These are phyloP conservation scores for Leucophenga maculata DNA, from an alignment of 2,888 invertebrate species.

Conservation along the genomic window DNA sequence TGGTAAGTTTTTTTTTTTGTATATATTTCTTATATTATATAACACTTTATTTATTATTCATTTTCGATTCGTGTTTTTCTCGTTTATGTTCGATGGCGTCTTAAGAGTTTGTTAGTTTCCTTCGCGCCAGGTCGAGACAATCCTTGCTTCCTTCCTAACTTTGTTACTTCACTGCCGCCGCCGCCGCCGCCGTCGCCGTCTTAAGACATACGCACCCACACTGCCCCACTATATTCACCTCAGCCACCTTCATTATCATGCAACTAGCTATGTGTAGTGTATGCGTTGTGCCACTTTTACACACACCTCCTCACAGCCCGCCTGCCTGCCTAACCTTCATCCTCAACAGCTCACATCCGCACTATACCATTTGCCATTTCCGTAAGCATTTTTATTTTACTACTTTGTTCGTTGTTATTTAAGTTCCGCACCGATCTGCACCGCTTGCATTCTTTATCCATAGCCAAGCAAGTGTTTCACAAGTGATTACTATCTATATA, in stretches of 20 bases:
- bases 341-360: conserved; percentile 6
- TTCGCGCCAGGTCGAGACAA: conserved; percentile 30
- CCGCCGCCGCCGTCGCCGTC: not conserved
- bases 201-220: not conserved
- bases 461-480: too few relatives aligned
- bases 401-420: conserved; percentile 9
- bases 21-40: conserved; percentile 65
- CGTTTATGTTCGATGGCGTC: conserved; percentile 43
- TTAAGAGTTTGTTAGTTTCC: conserved; percentile 60
- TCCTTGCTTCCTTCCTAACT: not conserved
- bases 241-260: not conserved
- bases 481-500: too few relatives aligned
- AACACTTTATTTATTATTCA: conserved; percentile 70
- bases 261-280: not conserved
- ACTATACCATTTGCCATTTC: conserved; percentile 30
- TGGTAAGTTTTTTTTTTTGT: conserved; percentile 43
- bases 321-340: not conserved
- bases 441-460: not conserved
- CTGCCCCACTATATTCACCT: not conserved
- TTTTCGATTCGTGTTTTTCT: conserved; percentile 68
- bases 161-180: not conserved
- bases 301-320: not conserved
- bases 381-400: conserved; percentile 30
- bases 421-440: not conserved
- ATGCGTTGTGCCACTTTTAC: not conserved